Base-by-base conservation (phyloP, 2,888 invertebrate genomes). In the Lamellibrachia satsuma region DNA sequence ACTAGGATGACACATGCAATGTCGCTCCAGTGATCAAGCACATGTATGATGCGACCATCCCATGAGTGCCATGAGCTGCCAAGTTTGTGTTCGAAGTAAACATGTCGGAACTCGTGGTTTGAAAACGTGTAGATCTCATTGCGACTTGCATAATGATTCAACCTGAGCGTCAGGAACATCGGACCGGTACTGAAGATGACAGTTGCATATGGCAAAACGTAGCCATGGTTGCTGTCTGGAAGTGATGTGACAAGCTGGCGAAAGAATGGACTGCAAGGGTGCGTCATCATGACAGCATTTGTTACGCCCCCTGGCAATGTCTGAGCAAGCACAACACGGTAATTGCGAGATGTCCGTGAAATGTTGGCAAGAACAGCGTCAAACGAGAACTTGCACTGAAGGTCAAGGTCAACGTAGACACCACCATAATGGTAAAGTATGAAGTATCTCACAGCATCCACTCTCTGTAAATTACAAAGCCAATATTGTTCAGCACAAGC, bases 151-250 rank as follows among this genome's bases (percentile, higher is more conserved):
- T 91, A 91, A 22, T 55, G 52, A 11, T 39, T 39, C n/a, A 91
- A 27, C 11, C 27, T 22, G n/a, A 91, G 52, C 57, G 91, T 91
- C 11, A 94, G 92, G 52, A 92, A 94, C 93, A 93, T 90, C 7
- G 94, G 94, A 15, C 94, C 94, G 2, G 94, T 93, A 22, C 75
- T 92, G 91, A 93, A 93, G 92, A 94, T 94, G 15, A 94, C 93
- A 7, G 93, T 94, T 90, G 93, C 91, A 92, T 94, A 93, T 15
- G 93, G 94, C 22, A 94, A 90, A 22, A 94, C 52, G 90, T 92
- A 92, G 52, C 91, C 55, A 39, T 91, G 90, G 52, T 91, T 91
- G n/a, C 91, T 91, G 15, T n/a, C 57, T 6, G 52, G 39, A 51
- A 91, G 91, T 3, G 91, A 52, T n/a, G 91, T 91, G n/a, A 91